Conservation (phyloP, 2,888 invertebrate genomes). For the Isotomurus palustris region DNA sequence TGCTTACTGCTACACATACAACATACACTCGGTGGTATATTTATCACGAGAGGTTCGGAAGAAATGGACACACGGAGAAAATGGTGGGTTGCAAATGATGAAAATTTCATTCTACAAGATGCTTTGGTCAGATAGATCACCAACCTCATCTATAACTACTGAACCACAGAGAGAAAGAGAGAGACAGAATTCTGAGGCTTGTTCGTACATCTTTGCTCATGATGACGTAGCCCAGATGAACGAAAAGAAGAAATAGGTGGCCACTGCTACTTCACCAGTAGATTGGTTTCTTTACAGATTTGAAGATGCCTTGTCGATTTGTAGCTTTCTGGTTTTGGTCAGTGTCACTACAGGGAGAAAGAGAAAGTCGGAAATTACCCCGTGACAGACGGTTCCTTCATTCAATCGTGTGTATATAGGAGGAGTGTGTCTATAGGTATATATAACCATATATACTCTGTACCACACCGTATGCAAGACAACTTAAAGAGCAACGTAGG, state of each 20-base stretch:
- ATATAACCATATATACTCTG: neutral
- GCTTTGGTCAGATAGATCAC: too few species aligned
- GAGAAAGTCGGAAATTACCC: conserved; percentile 40
- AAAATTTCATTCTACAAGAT: too few species aligned
- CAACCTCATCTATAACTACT: too few species aligned
- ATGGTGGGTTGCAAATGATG: conserved; percentile 6
- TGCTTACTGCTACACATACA: neutral
- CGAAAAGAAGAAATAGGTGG: neutral
- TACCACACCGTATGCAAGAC: neutral
- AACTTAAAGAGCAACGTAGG: too few species aligned
- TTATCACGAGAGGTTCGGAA: neutral
- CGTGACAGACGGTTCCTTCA: conserved; percentile 35
- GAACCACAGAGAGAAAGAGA: conserved; percentile 10
- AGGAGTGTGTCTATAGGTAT: neutral
- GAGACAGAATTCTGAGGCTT: conserved; percentile 4
- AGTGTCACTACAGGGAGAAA: neutral
- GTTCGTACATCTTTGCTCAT: conserved; percentile 2
- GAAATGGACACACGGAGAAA: conserved; percentile 9
- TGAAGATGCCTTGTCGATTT: conserved; percentile 30
- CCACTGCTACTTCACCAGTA: too few species aligned
- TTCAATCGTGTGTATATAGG: conserved; percentile 11
- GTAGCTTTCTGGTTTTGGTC: conserved; percentile 5
- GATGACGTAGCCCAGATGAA: neutral
- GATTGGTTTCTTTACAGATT: conserved; percentile 18
- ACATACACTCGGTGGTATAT: neutral